phyloP scores from a whole-genome alignment of 2,113 vertebrate genomes.

The Mesoclemmys tuberculata region DNA sequence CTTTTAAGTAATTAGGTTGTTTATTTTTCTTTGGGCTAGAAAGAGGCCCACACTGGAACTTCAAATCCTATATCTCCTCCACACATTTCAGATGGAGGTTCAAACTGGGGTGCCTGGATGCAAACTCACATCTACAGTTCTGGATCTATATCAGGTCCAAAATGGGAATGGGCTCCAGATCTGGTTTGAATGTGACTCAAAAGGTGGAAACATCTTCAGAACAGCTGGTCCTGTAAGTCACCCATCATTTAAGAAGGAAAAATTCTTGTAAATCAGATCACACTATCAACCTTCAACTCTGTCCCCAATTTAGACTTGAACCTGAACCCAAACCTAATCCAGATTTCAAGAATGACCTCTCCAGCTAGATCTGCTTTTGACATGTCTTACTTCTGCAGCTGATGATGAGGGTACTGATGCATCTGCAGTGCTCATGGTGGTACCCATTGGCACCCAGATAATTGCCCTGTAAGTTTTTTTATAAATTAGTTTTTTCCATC shows the following conservation, averaged over 20 bases:
- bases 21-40: not conserved
- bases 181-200: not conserved
- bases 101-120: not conserved
- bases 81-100: constrained; percentile 7
- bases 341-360: not conserved
- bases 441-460: not conserved
- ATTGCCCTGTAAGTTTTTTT: accelerated
- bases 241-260: not conserved
- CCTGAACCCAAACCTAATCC: not conserved
- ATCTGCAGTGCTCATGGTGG: not conserved
- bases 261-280: not conserved
- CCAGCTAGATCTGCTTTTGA: not conserved
- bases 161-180: not conserved
- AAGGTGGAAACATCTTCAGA: not conserved
- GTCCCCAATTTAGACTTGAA: not conserved
- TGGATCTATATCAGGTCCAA: not conserved
- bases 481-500: not conserved
- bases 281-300: not conserved
- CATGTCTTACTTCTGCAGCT: not conserved
- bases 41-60: constrained; percentile 24
- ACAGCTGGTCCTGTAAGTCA: not conserved
- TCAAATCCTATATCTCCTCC: not conserved
- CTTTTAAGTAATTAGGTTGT: constrained; percentile 33
- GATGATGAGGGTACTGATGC: no score
- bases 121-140: not conserved